Conservation (phyloP, 2,888 invertebrate genomes). For the Agelastica alni region DNA sequence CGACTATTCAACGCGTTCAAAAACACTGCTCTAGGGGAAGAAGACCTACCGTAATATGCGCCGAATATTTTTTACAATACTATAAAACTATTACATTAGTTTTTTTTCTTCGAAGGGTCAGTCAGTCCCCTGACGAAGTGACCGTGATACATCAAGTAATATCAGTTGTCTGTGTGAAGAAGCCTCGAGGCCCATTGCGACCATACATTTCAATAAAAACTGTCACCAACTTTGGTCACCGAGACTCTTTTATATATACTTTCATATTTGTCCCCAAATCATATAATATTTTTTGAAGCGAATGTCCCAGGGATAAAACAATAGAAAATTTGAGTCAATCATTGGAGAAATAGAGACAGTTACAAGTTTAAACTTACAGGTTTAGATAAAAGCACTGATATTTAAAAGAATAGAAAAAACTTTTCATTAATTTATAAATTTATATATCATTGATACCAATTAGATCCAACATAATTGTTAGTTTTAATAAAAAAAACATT, state of each 20-base stretch:
- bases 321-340: no score
- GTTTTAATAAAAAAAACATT: no score
- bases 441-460: no score
- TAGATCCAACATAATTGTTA: no score
- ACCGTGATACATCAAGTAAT: slow-evolving; percentile 59
- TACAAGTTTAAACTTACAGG: no score
- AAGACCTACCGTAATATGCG: slow-evolving; percentile 28
- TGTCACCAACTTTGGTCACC: slow-evolving; percentile 48
- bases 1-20: slow-evolving; percentile 7
- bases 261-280: slow-evolving; percentile 33
- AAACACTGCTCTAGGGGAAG: slow-evolving; percentile 26
- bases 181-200: slow-evolving; percentile 51
- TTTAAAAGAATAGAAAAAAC: no score
- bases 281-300: slow-evolving; percentile 31
- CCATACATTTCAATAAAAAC: slow-evolving; percentile 58
- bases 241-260: slow-evolving; percentile 30
- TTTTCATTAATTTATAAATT: no score
- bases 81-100: slow-evolving; percentile 59
- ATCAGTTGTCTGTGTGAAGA: slow-evolving; percentile 56
- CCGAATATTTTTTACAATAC: slow-evolving; percentile 48
- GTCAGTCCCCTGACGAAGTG: slow-evolving; percentile 54
- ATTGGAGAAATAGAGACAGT: no score
- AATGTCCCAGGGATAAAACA: no score
- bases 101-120: slow-evolving; percentile 52
- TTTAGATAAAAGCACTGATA: no score